These are phyloP conservation scores for Acyrthosiphon pisum DNA, from an alignment of 1,140 invertebrate species.

Conservation along the genomic window DNA sequence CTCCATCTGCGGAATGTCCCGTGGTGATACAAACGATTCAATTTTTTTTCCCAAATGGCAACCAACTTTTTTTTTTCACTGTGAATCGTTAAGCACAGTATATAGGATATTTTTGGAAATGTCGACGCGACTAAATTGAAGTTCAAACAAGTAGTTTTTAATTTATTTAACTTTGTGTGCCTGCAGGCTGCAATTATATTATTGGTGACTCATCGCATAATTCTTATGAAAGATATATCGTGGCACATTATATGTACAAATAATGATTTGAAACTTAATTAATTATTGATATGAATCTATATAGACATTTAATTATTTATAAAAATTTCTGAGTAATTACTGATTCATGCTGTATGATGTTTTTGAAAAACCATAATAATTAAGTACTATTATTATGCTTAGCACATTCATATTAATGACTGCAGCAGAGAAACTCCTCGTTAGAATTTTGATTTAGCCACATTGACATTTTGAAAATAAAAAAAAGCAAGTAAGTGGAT, in stretches of 20 bases:
- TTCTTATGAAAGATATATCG: not conserved
- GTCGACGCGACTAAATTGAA: not conserved
- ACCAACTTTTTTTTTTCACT: not conserved
- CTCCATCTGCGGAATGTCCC: not conserved
- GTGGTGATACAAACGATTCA: not conserved
- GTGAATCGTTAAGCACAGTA: not conserved
- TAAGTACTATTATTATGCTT: not conserved
- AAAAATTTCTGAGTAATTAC: not conserved
- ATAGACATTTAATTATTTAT: not conserved
- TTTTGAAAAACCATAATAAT: not conserved
- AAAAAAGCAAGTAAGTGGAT: too few species aligned
- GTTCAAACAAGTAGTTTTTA: not conserved
- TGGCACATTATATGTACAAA: too few species aligned
- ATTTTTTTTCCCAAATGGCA: not conserved
- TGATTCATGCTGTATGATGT: not conserved
- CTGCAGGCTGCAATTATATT: not conserved
- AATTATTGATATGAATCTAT: too few species aligned
- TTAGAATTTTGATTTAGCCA: not conserved
- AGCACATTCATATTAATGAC: not conserved
- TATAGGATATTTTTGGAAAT: not conserved
- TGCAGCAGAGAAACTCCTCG: not conserved
- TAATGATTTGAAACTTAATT: not conserved
- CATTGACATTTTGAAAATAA: not conserved
- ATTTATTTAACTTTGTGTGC: not conserved
- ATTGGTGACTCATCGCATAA: not conserved